Evolutionary conservation across 2,113 vertebrate genomes (phyloP).

Genomic region (Apteryx mantelli): DNA sequence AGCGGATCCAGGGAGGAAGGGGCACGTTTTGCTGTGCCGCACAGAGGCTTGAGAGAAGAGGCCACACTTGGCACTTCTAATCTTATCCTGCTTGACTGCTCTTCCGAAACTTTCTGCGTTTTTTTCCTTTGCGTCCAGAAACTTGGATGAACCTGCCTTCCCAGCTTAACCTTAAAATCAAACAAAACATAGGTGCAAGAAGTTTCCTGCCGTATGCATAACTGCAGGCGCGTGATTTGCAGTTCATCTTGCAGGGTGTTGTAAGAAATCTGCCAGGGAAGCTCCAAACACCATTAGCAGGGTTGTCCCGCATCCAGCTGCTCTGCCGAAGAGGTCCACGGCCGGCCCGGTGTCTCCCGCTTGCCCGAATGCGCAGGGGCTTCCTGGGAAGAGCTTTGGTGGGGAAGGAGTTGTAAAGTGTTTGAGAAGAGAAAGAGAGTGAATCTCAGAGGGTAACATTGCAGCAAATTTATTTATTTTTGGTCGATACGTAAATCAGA

Average conservation of each 20-base stretch:
- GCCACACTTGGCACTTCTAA: not conserved
- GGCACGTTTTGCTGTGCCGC: not conserved
- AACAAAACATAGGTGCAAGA: conserved; percentile 53
- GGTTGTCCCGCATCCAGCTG: conserved; percentile 61
- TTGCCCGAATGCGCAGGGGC: not conserved
- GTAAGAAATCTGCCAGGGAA: conserved; percentile 72
- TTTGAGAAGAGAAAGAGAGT: conserved; percentile 42
- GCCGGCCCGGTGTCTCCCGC: not conserved
- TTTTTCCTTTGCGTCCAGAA: not conserved
- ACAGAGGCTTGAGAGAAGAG: not conserved
- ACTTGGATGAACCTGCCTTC: not conserved
- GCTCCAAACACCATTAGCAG: conserved; percentile 53
- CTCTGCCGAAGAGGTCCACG: not conserved
- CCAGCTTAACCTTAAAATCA: conserved; percentile 32
- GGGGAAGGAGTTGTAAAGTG: not conserved
- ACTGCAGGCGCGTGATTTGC: conserved; percentile 64
- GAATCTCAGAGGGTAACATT: not conserved
- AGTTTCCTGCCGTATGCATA: conserved; percentile 70
- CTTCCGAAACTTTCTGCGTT: not conserved
- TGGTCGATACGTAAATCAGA: conserved; percentile 42
- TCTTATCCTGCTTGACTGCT: not conserved
- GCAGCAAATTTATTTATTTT: conserved; percentile 6
- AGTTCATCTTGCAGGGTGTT: conserved; percentile 67
- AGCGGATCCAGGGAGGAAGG: not conserved
- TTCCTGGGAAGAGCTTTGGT: not conserved